Evolutionary conservation across 2,797 vertebrate genomes (phyloP).

Genomic region (Megalops cyprinoides): DNA sequence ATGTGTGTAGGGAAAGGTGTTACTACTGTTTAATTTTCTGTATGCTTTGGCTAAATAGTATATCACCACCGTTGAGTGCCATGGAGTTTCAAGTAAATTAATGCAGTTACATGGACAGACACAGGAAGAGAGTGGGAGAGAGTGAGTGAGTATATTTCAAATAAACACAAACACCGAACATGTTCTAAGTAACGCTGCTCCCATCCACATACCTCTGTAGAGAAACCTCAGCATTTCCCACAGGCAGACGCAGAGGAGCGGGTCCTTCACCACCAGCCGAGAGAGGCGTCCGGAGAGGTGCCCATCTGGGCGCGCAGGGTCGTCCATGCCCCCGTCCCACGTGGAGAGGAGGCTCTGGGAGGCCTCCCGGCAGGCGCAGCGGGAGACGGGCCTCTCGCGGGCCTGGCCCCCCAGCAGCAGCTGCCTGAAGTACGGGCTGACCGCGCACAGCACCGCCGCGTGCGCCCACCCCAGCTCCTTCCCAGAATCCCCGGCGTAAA

Average conservation of each 20-base stretch:
- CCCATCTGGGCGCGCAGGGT: constrained; percentile 69
- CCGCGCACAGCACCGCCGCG: constrained; percentile 85
- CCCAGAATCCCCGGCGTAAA: constrained; percentile 81
- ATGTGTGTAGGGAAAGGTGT: neutral
- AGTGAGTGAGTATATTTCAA: neutral
- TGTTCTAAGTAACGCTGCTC: neutral
- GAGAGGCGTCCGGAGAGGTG: constrained; percentile 70
- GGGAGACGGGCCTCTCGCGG: constrained; percentile 72
- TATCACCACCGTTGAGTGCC: too few species aligned
- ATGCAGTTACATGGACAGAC: too few species aligned
- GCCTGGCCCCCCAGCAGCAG: constrained; percentile 84
- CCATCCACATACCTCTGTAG: constrained; percentile 85
- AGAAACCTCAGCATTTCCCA: constrained; percentile 93
- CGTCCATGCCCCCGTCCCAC: constrained; percentile 70
- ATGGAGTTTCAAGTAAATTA: too few species aligned
- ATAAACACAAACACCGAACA: neutral
- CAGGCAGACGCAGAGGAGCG: constrained; percentile 84
- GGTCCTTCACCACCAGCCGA: constrained; percentile 89
- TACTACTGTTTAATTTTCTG: neutral
- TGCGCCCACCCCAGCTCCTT: constrained; percentile 86
- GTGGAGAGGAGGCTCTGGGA: constrained; percentile 78
- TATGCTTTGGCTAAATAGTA: neutral
- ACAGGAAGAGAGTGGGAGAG: too few species aligned
- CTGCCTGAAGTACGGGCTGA: constrained; percentile 90
- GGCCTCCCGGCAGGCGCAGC: constrained; percentile 74